Base-by-base conservation (phyloP, 2,113 vertebrate genomes). In the Pongo pygmaeus region DNA sequence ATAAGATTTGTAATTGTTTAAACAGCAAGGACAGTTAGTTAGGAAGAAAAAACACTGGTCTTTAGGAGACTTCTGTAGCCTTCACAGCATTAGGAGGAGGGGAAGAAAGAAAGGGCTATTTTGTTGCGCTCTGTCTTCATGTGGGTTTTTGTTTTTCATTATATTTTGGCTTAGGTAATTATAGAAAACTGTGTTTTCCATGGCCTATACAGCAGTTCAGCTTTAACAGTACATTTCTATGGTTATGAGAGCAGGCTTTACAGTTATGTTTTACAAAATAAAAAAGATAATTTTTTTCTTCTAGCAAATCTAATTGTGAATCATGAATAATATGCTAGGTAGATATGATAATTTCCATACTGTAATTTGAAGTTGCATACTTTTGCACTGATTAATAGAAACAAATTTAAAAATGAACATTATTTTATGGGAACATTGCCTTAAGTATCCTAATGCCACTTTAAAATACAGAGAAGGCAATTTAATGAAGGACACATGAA, bases 1-100 rank as follows among this genome's bases (percentile, higher is more conserved):
- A 95, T 96, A 87, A 85, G 77, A 91, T 91, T 91, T 98, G 6
- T 75, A 97, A 97, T 86, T 97, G 48, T 69, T 95, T 94, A 86
- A 94, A 90, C 30, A 96, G 79, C 22, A 64, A 89, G 96, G 75
- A 32, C 46, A 97, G n/a, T 85, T 85, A 85, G 43, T 90, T 93
- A 75, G 78, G 25, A 92, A 75, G 70, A 11, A 50, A 52, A 78
- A 89, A 78, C 35, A 17, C 32, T 93, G 61, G 16, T 67, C 20
- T 48, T 81, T 57, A 67, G n/a, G 52, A 93, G 55, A 85, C 23
- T 43, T 85, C 17, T 93, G 35, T 77, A 74, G 93, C 52, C 48
- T 96, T 90, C 27, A 23, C 89, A 32, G 12, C 3, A 80, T 85
- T 87, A 75, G 48, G 11, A 59, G 16, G 8, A 46, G 12, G 35